Base-by-base conservation (phyloP, 2,797 vertebrate genomes). In the Rallus crepitans region DNA sequence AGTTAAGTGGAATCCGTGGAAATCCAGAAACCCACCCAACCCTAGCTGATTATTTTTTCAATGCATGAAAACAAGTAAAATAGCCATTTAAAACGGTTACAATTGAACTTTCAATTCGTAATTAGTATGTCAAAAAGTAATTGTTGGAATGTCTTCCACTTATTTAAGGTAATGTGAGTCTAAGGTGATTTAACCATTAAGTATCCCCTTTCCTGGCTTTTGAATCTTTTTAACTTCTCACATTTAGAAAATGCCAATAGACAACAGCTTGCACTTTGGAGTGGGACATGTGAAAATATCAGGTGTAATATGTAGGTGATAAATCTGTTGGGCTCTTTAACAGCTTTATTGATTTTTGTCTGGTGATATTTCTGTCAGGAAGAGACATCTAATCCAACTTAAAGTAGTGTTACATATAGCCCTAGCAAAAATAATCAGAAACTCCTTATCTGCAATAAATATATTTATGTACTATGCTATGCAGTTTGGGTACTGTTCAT, bases 191-290 rank as follows among this genome's bases (percentile, higher is more conserved):
- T 91, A 92, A 69, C 90, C 28, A 78, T 73, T 21, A 92, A 91
- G 56, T 39, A 28, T 95, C 59, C 20, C n/a, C 92, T 65, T 94
- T 60, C 19, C 47, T 94, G 83, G 14, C 73, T 97, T 97, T 79
- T 69, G 57, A 90, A 37, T 96, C 82, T 63, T 64, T 95, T 91
- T 93, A 82, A 90, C 80, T 91, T 85, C 77, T 97, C 52, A 55
- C 87, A 93, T 96, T 96, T 97, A 83, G 87, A 92, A 98, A 97
- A 97, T 96, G 92, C 87, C 91, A 96, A 40, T 94, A 98, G 94
- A 97, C 85, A 97, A 97, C 96, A 69, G 92, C 94, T 94, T 97
- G 94, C 87, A 77, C 89, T 96, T 83, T 75, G 83, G 82, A 92
- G 89, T 80, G 89, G 93, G 53, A 53, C 71, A 59, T 72, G 69